phyloP scores from a whole-genome alignment of 2,113 vertebrate species.

The Vimba vimba region DNA sequence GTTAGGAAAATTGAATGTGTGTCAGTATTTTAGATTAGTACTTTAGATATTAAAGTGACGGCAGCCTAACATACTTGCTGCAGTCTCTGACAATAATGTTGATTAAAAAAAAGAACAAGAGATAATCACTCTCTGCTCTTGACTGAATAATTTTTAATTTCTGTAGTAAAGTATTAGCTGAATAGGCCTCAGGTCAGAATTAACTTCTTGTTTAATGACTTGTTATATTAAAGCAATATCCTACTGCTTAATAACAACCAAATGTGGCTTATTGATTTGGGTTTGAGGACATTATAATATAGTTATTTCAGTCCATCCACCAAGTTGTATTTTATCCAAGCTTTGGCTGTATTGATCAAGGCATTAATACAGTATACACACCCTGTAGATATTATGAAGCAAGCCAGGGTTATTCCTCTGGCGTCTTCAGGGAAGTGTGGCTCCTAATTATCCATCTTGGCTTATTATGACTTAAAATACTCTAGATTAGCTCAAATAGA shows the following conservation, averaged over 20 bases:
- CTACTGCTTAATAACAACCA: conserved; percentile 1
- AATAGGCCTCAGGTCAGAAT: not conserved
- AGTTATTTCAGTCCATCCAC: not conserved
- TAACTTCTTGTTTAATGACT: not conserved
- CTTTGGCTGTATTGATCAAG: conserved; percentile 8
- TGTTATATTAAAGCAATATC: not conserved
- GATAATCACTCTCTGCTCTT: too few relatives aligned
- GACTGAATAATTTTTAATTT: too few relatives aligned
- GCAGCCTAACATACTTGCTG: too few relatives aligned
- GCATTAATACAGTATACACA: not conserved
- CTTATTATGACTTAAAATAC: conserved; percentile 3
- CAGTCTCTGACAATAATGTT: too few relatives aligned
- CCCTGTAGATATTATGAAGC: conserved; percentile 1
- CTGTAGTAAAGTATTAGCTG: too few relatives aligned
- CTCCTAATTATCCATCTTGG: not conserved
- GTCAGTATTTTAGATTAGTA: too few relatives aligned
- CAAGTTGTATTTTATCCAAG: not conserved
- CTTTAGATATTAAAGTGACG: too few relatives aligned
- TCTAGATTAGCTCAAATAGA: conserved; percentile 21
- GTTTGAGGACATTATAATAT: not conserved
- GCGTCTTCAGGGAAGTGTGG: not conserved
- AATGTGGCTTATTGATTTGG: not conserved
- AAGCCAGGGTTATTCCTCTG: not conserved
- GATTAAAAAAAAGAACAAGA: too few relatives aligned
- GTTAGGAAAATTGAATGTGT: too few relatives aligned